These are phyloP conservation scores for Abscondita cerata DNA, from an alignment of 2,888 invertebrate species.

Conservation along the genomic window DNA sequence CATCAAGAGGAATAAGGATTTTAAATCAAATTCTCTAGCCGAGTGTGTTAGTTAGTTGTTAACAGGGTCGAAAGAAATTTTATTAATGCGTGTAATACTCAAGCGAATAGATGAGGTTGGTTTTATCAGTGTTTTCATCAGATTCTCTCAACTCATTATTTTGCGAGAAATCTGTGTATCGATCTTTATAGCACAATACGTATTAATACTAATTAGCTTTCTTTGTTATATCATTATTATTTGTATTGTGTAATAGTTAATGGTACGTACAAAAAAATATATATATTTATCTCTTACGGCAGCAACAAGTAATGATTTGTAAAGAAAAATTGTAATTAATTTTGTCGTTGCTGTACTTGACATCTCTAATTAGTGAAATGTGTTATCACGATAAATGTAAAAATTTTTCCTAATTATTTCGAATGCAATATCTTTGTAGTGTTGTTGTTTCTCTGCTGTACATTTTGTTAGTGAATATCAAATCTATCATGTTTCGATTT, in stretches of 20 bases:
- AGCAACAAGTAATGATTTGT: constrained; percentile 3
- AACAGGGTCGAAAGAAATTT: no score
- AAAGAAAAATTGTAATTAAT: background rate
- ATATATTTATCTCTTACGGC: background rate
- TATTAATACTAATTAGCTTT: constrained; percentile 18
- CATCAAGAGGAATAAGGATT: background rate
- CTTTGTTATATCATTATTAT: constrained; percentile 20
- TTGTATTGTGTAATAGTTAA: constrained; percentile 27
- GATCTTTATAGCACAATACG: constrained; percentile 8
- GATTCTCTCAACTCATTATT: no score
- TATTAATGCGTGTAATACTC: no score
- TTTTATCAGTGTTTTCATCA: no score
- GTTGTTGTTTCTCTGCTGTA: constrained; percentile 42
- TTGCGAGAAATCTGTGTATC: no score
- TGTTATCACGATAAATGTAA: constrained; percentile 16
- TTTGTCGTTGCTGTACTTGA: background rate
- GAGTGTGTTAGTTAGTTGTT: no score
- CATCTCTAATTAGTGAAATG: background rate
- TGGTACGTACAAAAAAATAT: constrained; percentile 26
- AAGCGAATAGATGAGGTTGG: no score
- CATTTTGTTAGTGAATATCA: constrained; percentile 33
- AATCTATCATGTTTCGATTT: constrained; percentile 20
- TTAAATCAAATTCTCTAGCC: constrained; percentile 1
- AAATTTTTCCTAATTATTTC: constrained; percentile 32
- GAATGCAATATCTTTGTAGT: constrained; percentile 39